These are phyloP conservation scores for Orgyia antiqua DNA, from an alignment of 2,888 invertebrate genomes.

Conservation along the genomic window DNA sequence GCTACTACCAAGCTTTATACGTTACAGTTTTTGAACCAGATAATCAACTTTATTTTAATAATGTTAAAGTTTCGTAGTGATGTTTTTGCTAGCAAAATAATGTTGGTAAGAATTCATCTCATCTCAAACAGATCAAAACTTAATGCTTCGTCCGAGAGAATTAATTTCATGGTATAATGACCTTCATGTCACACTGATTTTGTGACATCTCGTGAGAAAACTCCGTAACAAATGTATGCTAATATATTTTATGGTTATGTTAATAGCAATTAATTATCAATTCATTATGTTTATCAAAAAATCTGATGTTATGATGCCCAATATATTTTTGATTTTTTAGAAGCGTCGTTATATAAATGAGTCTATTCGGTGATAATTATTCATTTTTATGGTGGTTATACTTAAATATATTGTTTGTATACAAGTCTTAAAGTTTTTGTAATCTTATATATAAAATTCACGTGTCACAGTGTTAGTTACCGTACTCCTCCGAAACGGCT, in stretches of 20 bases:
- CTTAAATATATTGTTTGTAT: too few relatives aligned
- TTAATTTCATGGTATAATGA: constrained; percentile 65
- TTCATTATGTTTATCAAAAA: constrained; percentile 10
- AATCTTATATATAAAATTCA: too few relatives aligned
- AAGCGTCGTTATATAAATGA: too few relatives aligned
- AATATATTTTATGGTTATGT: constrained; percentile 31
- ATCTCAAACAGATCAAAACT: constrained; percentile 54
- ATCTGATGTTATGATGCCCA: constrained; percentile 4
- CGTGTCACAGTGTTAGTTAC: too few relatives aligned
- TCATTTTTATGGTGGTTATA: too few relatives aligned
- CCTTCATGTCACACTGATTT: constrained; percentile 48
- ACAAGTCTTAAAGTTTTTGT: too few relatives aligned
- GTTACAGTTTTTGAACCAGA: not conserved
- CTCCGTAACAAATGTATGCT: constrained; percentile 25
- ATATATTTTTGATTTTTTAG: too few relatives aligned
- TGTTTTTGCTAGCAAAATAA: constrained; percentile 12
- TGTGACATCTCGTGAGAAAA: constrained; percentile 57
- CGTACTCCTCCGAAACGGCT: too few relatives aligned
- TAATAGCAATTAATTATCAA: constrained; percentile 18
- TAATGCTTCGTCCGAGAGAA: constrained; percentile 64
- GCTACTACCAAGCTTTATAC: constrained; percentile 24
- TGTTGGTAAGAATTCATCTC: constrained; percentile 43
- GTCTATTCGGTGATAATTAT: too few relatives aligned
- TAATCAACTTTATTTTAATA: constrained; percentile 18
- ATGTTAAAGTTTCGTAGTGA: constrained; percentile 24